A percentile compares a stretch with the other conserved stretches of the same genome.
These are phyloP conservation scores for Tipula lateralis DNA, from an alignment of 2,888 invertebrate genomes.

Conservation along the genomic window DNA sequence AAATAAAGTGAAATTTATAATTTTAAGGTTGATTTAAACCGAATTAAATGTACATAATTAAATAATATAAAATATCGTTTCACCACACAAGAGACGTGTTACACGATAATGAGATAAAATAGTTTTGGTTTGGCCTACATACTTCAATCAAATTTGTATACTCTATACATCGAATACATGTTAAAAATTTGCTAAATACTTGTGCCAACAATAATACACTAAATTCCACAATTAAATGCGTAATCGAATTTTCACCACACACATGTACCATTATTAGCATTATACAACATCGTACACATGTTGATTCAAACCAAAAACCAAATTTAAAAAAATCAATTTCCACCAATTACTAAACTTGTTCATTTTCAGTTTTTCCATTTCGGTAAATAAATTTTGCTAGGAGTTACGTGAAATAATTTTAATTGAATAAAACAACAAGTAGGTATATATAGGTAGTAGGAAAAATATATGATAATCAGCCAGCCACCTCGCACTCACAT, in stretches of 20 bases:
- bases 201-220: neutral
- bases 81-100: neutral
- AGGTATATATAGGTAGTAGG: too few relatives aligned
- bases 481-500: neutral
- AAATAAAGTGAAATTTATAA: neutral
- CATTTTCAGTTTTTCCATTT: neutral
- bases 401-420: neutral
- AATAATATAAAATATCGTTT: neutral
- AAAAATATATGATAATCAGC: neutral
- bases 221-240: neutral
- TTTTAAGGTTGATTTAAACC: neutral
- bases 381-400: neutral
- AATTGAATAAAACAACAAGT: neutral
- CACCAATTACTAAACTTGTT: neutral
- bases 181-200: neutral
- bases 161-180: neutral
- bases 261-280: neutral
- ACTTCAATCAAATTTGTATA: neutral
- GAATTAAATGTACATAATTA: neutral
- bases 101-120: neutral
- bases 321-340: neutral
- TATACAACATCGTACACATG: neutral
- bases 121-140: neutral
- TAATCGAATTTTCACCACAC: neutral
- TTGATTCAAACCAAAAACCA: neutral